Base-by-base conservation (phyloP, 2,888 invertebrate genomes). In the Lordiphosa fenestrarum region DNA sequence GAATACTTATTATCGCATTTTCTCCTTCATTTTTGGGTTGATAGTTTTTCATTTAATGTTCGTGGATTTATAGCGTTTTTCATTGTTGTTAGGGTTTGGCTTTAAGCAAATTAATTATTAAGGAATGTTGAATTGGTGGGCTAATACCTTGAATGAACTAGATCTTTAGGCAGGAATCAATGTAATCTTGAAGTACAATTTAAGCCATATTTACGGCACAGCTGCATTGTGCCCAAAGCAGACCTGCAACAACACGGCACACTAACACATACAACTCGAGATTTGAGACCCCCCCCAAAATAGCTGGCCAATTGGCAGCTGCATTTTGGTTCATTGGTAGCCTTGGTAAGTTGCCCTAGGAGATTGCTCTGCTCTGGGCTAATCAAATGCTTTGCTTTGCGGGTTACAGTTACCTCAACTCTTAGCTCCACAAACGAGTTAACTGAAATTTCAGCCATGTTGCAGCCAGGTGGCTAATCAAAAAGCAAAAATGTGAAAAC, bases 401-500 rank as follows among this genome's bases (percentile, higher is more conserved):
- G 40, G 67, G 39, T 40, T 65, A 53, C 63, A 50, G 49, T 59
- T 61, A 60, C 65, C 69, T 56, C 69, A 81, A 71, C 84, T 10
- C 30, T 30, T 9, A 30, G 30, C 1, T 7, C 30, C 30, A 30
- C 30, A 30, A 30, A 30, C 30, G 30, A 30, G 30, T 66, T 65
- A 63, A 59, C 74, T 81, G 56, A 58, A 66, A 55, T 70, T 76
- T 76, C 70, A 52, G 46, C 47, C 48, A 53, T 25, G 48, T 42
- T 30, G 40, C 37, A 23, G 40, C 63, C 49, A 19, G 44, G 23
- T 19, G 48, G 78, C 77, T 77, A 77, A 77, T 77, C 77, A 77
- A 77, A 77, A 77, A 82, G 82, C 78, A 77, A 84, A 84, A 82
- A 74, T 77, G 71, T 69, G 66, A 65, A 77, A 77, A 84, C 74